phyloP scores from a whole-genome alignment of 2,113 vertebrate species.

The Rhea pennata region DNA sequence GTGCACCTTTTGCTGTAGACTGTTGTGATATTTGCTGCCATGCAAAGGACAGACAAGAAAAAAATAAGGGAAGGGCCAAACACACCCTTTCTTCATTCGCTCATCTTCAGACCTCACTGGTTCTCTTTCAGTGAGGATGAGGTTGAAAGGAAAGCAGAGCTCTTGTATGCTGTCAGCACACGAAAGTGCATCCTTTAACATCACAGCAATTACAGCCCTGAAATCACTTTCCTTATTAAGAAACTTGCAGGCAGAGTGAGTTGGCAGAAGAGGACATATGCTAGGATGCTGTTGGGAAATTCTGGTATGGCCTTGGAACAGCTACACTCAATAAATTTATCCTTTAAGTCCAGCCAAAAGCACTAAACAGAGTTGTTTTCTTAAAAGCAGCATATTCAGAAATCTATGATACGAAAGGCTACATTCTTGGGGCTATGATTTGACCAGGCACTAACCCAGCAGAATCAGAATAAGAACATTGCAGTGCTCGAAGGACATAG shows the following conservation, averaged over 20 bases:
- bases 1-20: background rate
- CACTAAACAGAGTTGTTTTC: background rate
- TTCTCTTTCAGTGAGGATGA: background rate
- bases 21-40: background rate
- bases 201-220: background rate
- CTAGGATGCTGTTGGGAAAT: background rate
- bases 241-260: background rate
- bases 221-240: background rate
- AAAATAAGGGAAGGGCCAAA: background rate
- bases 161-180: background rate
- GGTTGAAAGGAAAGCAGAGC: background rate
- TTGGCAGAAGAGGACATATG: background rate
- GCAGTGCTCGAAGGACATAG: fast-evolving
- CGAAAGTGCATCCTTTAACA: background rate
- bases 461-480: fast-evolving
- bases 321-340: background rate
- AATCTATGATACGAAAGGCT: background rate
- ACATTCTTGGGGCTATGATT: fast-evolving
- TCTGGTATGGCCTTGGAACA: background rate
- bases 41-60: background rate
- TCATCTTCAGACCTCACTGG: background rate
- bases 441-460: background rate
- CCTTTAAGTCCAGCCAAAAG: background rate
- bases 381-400: background rate
- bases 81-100: background rate